Conservation (phyloP, 2,888 invertebrate genomes). For the Malthinus seriepunctatus region DNA sequence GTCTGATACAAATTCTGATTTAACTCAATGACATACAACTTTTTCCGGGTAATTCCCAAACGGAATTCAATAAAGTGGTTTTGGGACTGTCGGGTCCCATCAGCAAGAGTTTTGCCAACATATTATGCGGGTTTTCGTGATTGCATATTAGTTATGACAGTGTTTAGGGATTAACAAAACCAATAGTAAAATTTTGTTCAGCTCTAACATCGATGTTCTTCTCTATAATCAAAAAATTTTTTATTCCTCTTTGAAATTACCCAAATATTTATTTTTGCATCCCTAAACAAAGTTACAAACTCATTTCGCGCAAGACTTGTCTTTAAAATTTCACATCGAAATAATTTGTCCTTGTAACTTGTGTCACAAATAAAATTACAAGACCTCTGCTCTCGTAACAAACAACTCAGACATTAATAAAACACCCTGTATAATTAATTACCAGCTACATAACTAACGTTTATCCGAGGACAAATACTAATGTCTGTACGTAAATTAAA, state of each 20-base stretch:
- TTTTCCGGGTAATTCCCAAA: constrained; percentile 34
- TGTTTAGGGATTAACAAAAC: constrained; percentile 33
- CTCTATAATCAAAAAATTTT: constrained; percentile 15
- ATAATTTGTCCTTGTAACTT: background rate
- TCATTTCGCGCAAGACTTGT: constrained; percentile 21
- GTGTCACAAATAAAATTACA: background rate
- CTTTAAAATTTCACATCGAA: constrained; percentile 15
- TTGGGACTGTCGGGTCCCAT: constrained; percentile 28
- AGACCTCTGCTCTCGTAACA: background rate
- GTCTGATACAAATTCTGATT: constrained; percentile 35
- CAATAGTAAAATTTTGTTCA: constrained; percentile 30
- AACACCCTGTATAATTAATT: background rate
- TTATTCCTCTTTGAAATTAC: background rate
- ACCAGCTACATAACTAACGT: background rate
- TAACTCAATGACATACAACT: constrained; percentile 38
- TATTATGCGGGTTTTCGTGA: constrained; percentile 34
- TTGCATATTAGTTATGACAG: constrained; percentile 35
- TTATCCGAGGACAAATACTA: background rate
- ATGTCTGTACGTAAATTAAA: too few species aligned
- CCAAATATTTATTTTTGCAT: too few species aligned
- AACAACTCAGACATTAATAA: background rate
- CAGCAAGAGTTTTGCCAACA: constrained; percentile 22
- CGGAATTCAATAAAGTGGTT: constrained; percentile 33
- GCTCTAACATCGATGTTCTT: constrained; percentile 33
- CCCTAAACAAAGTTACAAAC: background rate